phyloP scores from a whole-genome alignment of 2,888 invertebrate species.

The Clepsis dumicolana region DNA sequence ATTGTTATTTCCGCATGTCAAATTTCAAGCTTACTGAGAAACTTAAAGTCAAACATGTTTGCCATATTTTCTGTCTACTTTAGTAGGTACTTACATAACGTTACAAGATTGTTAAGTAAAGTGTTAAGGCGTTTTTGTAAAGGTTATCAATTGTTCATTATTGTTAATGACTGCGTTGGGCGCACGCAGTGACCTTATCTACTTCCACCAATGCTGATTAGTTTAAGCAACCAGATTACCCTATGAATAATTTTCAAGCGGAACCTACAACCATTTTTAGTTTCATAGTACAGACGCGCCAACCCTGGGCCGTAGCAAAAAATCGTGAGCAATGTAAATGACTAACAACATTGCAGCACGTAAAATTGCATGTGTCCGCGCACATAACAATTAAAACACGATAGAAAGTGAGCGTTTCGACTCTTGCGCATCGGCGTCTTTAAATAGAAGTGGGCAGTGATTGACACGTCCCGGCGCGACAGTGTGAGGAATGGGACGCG shows the following conservation, averaged over 20 bases:
- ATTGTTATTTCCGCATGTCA: not conserved
- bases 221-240: not conserved
- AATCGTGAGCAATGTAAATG: conserved; percentile 70
- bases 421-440: conserved; percentile 67
- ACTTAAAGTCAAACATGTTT: not conserved
- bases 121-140: too few relatives aligned
- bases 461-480: conserved; percentile 41
- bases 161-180: not conserved
- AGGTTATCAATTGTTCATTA: not conserved
- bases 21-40: not conserved
- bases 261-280: too few relatives aligned
- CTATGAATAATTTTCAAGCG: too few relatives aligned
- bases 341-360: conserved; percentile 78
- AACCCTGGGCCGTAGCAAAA: conserved; percentile 44
- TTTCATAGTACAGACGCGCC: too few relatives aligned
- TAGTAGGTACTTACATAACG: too few relatives aligned
- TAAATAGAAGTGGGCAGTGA: conserved; percentile 69
- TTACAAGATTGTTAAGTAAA: too few relatives aligned
- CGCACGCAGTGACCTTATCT: not conserved
- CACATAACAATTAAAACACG: conserved; percentile 84
- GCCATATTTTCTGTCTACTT: not conserved
- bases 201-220: not conserved
- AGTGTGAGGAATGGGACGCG: conserved; percentile 29
- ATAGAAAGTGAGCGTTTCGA: conserved; percentile 80
- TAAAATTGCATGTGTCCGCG: conserved; percentile 82